Conservation (phyloP, 1,140 invertebrate genomes). For the Drosophila setifemur region DNA sequence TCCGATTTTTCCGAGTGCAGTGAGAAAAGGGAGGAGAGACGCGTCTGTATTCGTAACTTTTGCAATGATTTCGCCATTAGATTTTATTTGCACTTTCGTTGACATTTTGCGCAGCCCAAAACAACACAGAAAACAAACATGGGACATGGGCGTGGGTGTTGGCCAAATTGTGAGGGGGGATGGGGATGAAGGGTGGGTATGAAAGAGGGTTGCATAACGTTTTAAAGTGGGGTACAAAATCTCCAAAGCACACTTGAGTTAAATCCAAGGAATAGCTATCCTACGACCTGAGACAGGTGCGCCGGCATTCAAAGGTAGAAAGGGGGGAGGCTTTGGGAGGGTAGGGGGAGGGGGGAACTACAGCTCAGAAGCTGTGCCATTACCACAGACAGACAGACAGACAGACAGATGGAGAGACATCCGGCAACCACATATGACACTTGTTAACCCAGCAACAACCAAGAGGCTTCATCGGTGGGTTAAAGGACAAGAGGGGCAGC, state of each 20-base stretch:
- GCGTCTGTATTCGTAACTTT: constrained; percentile 46
- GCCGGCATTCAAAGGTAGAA: not conserved
- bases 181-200: not conserved
- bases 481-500: not conserved
- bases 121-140: constrained; percentile 38
- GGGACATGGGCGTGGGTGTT: not conserved
- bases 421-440: constrained; percentile 71
- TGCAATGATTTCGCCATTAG: constrained; percentile 77
- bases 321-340: not conserved
- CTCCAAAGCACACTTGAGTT: constrained; percentile 79
- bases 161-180: not conserved
- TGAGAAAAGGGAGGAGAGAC: not conserved
- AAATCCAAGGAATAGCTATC: constrained; percentile 64
- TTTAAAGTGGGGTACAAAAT: constrained; percentile 75
- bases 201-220: constrained; percentile 16
- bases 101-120: constrained; percentile 68
- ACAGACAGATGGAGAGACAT: constrained; percentile 36
- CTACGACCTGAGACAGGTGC: constrained; percentile 35
- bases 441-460: constrained; percentile 71
- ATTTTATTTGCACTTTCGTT: constrained; percentile 80
- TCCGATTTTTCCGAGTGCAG: no score
- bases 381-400: constrained; percentile 31
- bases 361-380: constrained; percentile 29
- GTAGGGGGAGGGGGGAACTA: not conserved
- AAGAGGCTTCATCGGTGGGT: constrained; percentile 17